phyloP scores from a whole-genome alignment of 2,797 vertebrate genomes.

The Acipenser transmontanus region DNA sequence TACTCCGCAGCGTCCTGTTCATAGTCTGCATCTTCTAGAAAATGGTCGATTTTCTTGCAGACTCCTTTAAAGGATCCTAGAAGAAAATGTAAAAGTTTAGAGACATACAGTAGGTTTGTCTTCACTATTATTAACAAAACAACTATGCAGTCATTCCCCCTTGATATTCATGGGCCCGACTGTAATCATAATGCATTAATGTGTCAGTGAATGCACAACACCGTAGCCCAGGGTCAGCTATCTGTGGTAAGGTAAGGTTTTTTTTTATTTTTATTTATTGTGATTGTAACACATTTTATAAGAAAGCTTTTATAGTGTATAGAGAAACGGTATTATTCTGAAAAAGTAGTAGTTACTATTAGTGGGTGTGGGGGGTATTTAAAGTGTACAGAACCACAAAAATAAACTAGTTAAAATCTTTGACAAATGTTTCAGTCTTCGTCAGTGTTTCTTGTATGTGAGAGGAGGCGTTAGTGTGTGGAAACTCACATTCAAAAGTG shows the following conservation, averaged over 20 bases:
- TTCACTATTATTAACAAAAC: too few species aligned
- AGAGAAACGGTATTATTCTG: too few species aligned
- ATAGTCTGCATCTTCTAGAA: constrained; percentile 92
- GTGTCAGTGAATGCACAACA: neutral
- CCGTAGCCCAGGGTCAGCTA: neutral
- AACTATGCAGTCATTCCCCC: constrained; percentile 1
- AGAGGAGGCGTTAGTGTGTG: too few species aligned
- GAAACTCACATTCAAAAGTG: neutral
- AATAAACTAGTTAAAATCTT: constrained; percentile 6
- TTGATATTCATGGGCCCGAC: neutral
- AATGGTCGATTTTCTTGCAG: constrained; percentile 98
- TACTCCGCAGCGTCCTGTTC: constrained; percentile 95
- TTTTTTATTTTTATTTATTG: neutral
- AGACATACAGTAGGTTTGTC: constrained; percentile 10
- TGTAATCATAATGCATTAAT: neutral
- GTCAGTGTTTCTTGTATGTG: too few species aligned
- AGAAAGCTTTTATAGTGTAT: too few species aligned
- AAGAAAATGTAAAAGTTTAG: constrained; percentile 18
- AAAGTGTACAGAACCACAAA: constrained; percentile 2
- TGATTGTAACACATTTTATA: too few species aligned
- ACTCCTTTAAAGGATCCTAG: constrained; percentile 90
- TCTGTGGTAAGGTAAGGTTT: neutral
- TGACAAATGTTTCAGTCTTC: neutral
- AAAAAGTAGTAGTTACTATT: too few species aligned
- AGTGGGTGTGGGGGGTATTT: neutral